These are phyloP conservation scores for Cuniculus paca DNA, from an alignment of 2,797 vertebrate genomes.

Conservation along the genomic window DNA sequence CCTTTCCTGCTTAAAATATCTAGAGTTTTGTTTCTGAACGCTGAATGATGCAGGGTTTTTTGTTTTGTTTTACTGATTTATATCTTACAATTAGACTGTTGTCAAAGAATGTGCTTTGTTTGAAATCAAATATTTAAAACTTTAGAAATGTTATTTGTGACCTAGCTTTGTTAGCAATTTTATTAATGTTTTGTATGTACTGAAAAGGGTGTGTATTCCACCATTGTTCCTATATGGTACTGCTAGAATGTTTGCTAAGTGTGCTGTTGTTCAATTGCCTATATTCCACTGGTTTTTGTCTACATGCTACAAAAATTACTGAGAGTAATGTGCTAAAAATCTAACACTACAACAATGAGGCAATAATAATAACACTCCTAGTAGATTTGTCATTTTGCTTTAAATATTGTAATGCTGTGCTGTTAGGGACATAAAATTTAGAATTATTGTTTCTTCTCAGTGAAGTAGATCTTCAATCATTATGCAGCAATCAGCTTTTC, in stretches of 20 bases:
- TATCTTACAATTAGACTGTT: background rate
- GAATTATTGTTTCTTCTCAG: background rate
- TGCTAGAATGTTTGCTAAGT: background rate
- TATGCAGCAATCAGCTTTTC: background rate
- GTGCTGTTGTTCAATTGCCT: background rate
- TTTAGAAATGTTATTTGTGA: background rate
- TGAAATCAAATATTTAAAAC: background rate
- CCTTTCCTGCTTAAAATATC: background rate
- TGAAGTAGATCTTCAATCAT: slow-evolving; percentile 5
- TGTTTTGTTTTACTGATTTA: background rate
- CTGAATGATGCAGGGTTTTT: background rate
- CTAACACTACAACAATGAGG: background rate
- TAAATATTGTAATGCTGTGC: slow-evolving; percentile 17
- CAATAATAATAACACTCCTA: background rate
- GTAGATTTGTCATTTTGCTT: background rate
- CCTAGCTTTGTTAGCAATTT: background rate
- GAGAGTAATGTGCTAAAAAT: slow-evolving; percentile 5
- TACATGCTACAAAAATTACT: background rate
- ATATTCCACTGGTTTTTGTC: background rate
- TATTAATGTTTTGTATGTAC: background rate
- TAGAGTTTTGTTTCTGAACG: background rate
- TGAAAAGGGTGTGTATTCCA: background rate
- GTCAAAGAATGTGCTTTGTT: background rate
- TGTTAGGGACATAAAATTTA: background rate
- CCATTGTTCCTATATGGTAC: background rate